Conservation (phyloP, 1,140 invertebrate species). For the Anastatus disparis region DNA sequence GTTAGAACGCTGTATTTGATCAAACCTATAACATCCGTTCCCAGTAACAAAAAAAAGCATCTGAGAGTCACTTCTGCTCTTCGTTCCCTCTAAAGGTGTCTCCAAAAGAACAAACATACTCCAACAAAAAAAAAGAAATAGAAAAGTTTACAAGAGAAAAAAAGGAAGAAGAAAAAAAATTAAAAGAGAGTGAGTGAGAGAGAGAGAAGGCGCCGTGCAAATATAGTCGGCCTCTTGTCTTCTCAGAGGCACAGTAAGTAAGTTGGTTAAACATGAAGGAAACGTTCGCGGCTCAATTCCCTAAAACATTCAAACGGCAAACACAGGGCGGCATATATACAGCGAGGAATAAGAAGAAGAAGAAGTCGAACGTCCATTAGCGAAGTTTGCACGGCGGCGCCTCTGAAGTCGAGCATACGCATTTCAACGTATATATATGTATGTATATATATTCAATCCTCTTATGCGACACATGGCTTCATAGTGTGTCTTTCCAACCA, state of each 20-base stretch:
- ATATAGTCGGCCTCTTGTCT: constrained; percentile 47
- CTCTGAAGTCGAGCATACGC: constrained; percentile 65
- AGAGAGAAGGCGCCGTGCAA: constrained; percentile 42
- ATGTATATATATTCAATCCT: no score
- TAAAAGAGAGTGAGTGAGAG: neutral
- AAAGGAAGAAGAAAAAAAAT: neutral
- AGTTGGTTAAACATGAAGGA: constrained; percentile 64
- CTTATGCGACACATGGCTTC: no score
- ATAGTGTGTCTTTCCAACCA: no score
- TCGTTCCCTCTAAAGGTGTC: neutral
- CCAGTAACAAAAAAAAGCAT: no score
- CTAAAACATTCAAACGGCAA: constrained; percentile 67
- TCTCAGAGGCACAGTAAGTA: constrained; percentile 64
- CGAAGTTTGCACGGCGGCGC: constrained; percentile 66
- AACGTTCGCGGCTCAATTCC: no score
- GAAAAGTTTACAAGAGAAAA: neutral
- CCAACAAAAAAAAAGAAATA: no score
- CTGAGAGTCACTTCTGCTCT: neutral
- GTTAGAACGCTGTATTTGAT: constrained; percentile 20
- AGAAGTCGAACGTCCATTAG: constrained; percentile 59
- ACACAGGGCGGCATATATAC: constrained; percentile 50
- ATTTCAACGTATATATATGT: no score
- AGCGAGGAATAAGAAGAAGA: neutral
- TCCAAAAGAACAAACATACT: no score
- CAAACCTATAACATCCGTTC: no score